Conservation (phyloP, 2,797 vertebrate species). For the Hephaestus fuliginosus region DNA sequence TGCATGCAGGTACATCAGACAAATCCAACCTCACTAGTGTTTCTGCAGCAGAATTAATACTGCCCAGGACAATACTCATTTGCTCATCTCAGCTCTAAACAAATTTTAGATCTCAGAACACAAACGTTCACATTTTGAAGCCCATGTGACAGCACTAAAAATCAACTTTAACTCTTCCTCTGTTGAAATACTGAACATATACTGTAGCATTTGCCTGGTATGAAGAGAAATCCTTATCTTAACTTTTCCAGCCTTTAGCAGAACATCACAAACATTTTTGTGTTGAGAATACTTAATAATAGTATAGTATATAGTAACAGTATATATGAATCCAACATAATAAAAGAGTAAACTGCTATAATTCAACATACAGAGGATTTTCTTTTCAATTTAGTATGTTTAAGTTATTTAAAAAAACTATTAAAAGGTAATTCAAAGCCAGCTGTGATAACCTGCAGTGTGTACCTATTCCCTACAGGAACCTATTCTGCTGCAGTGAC, state of each 20-base stretch:
- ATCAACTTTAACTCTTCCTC: not conserved
- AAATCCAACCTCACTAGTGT: not conserved
- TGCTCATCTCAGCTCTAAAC: not conserved
- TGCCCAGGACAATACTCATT: not conserved
- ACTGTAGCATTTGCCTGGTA: not conserved
- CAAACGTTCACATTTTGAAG: not conserved
- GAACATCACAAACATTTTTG: not conserved
- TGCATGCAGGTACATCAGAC: slow-evolving; percentile 89
- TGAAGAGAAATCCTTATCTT: not conserved
- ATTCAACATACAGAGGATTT: not conserved
- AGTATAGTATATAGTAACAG: not conserved
- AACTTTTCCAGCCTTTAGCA: not conserved
- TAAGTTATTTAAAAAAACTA: not conserved
- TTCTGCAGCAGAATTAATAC: not conserved
- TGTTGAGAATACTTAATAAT: not conserved
- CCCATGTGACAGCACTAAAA: not conserved
- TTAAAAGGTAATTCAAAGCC: not conserved
- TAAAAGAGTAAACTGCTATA: not conserved
- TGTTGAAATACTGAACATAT: not conserved
- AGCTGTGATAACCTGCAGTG: not conserved
- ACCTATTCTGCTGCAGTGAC: slow-evolving; percentile 87
- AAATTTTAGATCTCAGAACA: not conserved
- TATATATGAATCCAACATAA: not conserved
- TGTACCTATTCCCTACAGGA: slow-evolving; percentile 77
- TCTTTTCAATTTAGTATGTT: not conserved